Evolutionary conservation across 2,888 invertebrate species (phyloP), one percentile per base, ranked within the genome.

Genomic region (Nephrotoma appendiculata): DNA sequence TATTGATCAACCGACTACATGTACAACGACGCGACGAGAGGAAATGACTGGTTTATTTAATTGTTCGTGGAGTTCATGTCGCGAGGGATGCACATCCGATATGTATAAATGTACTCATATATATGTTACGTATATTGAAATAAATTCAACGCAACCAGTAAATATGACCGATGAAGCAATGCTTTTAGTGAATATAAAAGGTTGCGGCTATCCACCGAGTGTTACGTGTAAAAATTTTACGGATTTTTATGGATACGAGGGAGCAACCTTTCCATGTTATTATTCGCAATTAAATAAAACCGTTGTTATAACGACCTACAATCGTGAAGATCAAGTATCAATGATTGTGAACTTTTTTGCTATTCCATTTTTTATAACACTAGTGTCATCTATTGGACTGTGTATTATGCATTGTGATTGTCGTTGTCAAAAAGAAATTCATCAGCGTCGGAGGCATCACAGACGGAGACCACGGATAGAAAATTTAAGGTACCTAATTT

Each of bases 401-500:
- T 97, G 97, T 92, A 95, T 96, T 87, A 94, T 96, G 94, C 96
- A 97, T 91, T 97, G 97, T 92, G 96, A 97, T 92, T 97, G 96
- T 92, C 93, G 95, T 88, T 96, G 92, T 92, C 94, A 91, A 89
- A 94, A 93, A 92, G 95, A 90, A 89, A 92, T 95, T 87, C 92
- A 95, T 87, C 94, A 95, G 87, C 94, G 95, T 52, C 93, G 94
- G 87, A 93, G 95, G 86, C 92, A 94, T 41, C 91, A 94, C 48
- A 93, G 95, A 86, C 94, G 95, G 86, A 93, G 94, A 88, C 92
- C 93, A 88, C 92, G 93, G 90, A 93, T 93, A 89, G 93, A 93
- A 89, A 93, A 93, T 91, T 92, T 93, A 90, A 93, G 93, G 93
- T 93, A n/a, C n/a, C n/a, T n/a, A 90, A 91, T 90, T 44, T 44